These are phyloP conservation scores for Propithecus coquereli DNA, from an alignment of 2,113 vertebrate species.

Conservation along the genomic window DNA sequence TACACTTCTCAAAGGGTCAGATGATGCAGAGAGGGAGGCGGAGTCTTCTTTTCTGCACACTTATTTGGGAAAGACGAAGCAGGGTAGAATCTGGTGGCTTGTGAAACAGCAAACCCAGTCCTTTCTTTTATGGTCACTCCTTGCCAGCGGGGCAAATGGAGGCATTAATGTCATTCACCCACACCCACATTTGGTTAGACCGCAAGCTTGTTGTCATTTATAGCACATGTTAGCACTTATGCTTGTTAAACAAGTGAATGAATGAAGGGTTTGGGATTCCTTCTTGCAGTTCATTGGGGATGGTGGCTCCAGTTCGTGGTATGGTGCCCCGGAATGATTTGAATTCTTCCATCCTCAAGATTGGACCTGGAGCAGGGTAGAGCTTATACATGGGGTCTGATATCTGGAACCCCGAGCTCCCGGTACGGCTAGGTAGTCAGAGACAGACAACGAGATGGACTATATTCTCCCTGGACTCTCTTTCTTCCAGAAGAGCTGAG, in stretches of 20 bases:
- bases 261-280: not conserved
- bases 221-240: not conserved
- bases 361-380: not conserved
- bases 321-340: not conserved
- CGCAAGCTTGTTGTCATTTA: not conserved
- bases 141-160: not conserved
- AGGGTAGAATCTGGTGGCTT: not conserved
- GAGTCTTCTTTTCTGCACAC: not conserved
- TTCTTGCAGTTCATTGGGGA: not conserved
- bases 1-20: not conserved
- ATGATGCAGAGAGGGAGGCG: accelerated
- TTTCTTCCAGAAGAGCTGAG: not conserved
- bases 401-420: not conserved
- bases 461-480: not conserved
- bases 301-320: not conserved
- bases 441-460: not conserved
- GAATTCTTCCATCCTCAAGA: not conserved
- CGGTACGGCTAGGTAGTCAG: not conserved
- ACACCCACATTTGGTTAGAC: not conserved
- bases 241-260: not conserved
- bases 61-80: not conserved
- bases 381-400: not conserved
- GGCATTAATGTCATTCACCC: not conserved
- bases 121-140: not conserved
- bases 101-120: not conserved